A percentile compares a stretch with the other conserved stretches of the same genome.
Conservation (phyloP, 2,888 invertebrate species). For the Acanthopleura granulata region DNA sequence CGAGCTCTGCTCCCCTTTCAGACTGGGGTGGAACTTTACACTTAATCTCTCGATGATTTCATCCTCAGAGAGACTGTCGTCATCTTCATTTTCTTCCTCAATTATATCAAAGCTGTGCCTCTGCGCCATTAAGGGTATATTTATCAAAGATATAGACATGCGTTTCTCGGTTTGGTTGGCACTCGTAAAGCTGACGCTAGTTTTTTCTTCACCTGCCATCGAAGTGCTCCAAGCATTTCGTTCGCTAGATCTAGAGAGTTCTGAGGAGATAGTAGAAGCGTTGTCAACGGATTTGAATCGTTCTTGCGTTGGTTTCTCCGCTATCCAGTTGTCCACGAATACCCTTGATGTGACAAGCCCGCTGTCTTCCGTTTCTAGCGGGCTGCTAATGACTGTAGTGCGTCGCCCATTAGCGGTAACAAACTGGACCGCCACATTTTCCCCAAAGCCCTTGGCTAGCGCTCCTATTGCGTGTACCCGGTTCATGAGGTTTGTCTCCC, state of each 20-base stretch:
- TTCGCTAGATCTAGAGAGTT: background rate
- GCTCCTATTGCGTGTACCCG: background rate
- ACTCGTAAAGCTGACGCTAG: background rate
- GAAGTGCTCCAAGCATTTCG: background rate
- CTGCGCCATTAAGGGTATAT: background rate
- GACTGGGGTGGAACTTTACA: background rate
- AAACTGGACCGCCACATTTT: background rate
- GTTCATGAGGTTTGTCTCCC: background rate
- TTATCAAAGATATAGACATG: background rate
- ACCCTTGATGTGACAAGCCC: background rate
- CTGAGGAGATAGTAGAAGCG: too few species aligned
- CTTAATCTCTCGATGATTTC: background rate
- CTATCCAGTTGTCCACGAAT: slow-evolving; percentile 2
- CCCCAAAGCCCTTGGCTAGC: background rate
- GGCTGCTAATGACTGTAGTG: slow-evolving; percentile 4
- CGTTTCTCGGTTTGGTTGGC: background rate
- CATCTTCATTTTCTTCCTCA: background rate
- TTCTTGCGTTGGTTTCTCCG: background rate
- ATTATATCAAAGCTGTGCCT: background rate
- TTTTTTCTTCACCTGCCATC: background rate
- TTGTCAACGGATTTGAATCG: background rate
- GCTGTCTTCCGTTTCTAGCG: background rate
- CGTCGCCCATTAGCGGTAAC: background rate
- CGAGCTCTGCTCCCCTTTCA: too few species aligned
- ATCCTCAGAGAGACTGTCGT: background rate